Evolutionary conservation across 1,140 invertebrate species (phyloP).

Genomic region (Branchinecta lynchi): DNA sequence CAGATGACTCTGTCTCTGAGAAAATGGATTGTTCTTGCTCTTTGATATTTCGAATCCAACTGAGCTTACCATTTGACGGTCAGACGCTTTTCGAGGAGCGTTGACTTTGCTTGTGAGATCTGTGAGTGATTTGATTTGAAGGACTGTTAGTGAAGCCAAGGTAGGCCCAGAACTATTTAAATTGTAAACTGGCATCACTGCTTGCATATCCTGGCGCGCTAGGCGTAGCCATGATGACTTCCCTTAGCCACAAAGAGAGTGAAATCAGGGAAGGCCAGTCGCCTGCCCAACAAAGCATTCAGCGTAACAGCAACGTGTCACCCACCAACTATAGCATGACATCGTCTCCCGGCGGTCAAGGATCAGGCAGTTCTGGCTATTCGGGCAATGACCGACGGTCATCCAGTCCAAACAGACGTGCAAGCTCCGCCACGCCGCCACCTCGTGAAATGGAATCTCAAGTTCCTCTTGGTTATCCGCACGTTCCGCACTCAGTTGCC

Average conservation of each 20-base stretch:
- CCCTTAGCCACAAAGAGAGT: constrained; percentile 4
- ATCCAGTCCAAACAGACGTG: background rate
- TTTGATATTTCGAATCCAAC: constrained; percentile 7
- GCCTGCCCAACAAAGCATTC: background rate
- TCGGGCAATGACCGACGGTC: background rate
- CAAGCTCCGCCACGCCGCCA: background rate
- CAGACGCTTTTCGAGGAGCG: background rate
- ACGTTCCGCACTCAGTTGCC: constrained; percentile 23
- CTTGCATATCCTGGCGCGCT: background rate
- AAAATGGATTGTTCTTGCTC: background rate
- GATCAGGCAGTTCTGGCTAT: background rate
- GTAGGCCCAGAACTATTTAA: background rate
- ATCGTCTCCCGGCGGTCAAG: background rate
- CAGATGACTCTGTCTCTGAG: no score
- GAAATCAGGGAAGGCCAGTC: background rate
- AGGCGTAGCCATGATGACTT: background rate
- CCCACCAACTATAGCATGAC: background rate
- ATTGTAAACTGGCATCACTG: constrained; percentile 3
- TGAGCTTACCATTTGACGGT: background rate
- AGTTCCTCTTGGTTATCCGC: background rate
- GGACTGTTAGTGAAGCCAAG: background rate
- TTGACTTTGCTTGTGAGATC: background rate
- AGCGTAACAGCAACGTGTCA: background rate
- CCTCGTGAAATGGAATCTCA: background rate
- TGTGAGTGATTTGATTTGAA: background rate